Base-by-base conservation (phyloP, 2,113 vertebrate species). In the Neomonachus schauinslandi region DNA sequence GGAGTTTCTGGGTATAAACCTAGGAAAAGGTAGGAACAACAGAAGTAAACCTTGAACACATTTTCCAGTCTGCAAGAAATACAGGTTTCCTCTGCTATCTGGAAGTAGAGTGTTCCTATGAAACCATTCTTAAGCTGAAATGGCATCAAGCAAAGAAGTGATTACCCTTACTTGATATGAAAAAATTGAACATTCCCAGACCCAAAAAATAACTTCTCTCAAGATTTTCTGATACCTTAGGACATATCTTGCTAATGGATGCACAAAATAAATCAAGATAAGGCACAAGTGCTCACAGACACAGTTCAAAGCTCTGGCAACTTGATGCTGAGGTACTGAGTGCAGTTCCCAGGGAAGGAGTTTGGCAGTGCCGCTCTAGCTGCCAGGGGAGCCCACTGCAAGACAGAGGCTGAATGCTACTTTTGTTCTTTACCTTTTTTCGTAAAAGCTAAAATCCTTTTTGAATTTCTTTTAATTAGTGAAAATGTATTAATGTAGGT, bases 21-120 rank as follows among this genome's bases (percentile, higher is more conserved):
- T 72, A 74, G 57, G 39, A 84, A 84, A 92, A 97, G 39, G 26
- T 28, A 85, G 55, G 39, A 89, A 72, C 28, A 28, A 76, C 57
- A 69, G 16, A 61, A 63, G 36, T 72, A 72, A 92, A 21, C 49
- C 39, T 53, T 15, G 18, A 36, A 21, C 5, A 3, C 53, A n/a
- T 72, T 87, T 95, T 91, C 76, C 39, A 88, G 6, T 79, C 51
- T 80, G 61, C 69, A 87, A 93, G 46, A 95, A 55, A 11, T 24
- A 72, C 11, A 72, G 71, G 5, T 74, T 26, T 74, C 39, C 71
- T 42, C 71, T 42, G 11, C 71, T 42, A 74, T 24, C 71, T 42
- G 39, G 42, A 74, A 74, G 5, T 42, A 74, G 71, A 74, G 71
- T 42, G 22, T 42, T 24, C 21, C 36, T 42, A 1, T 42, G 36